Conservation (phyloP, 1,140 invertebrate species). For the Drosophila parabipectinata region DNA sequence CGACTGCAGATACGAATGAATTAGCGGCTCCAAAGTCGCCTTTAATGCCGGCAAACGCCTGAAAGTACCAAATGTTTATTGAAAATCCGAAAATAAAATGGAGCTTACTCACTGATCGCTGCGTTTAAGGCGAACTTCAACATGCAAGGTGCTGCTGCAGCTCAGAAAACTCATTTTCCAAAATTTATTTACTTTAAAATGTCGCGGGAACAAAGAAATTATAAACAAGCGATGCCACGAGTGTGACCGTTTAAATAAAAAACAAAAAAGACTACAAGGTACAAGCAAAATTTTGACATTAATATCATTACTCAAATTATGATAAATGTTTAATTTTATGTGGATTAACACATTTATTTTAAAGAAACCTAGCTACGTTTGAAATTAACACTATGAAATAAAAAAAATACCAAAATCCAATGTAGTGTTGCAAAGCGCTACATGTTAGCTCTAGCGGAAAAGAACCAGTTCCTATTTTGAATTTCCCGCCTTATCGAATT, state of each 20-base stretch:
- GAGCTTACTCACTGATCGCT: constrained; percentile 49
- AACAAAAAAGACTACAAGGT: not conserved
- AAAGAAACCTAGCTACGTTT: too few species aligned
- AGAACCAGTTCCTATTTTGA: too few species aligned
- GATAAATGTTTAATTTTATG: too few species aligned
- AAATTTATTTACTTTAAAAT: constrained; percentile 8
- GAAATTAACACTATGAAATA: too few species aligned
- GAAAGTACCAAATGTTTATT: not conserved
- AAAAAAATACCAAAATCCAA: too few species aligned
- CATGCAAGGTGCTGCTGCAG: constrained; percentile 53
- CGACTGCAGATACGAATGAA: constrained; percentile 28
- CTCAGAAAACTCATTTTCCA: constrained; percentile 63
- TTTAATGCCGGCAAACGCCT: constrained; percentile 41
- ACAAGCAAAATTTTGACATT: too few species aligned
- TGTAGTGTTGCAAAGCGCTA: too few species aligned
- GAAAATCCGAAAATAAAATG: not conserved
- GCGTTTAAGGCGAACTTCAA: constrained; percentile 63
- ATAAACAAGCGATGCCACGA: constrained; percentile 12
- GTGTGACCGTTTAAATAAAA: not conserved
- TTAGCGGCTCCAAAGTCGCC: constrained; percentile 17
- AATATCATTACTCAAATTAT: too few species aligned
- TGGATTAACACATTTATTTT: too few species aligned
- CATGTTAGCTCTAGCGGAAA: too few species aligned
- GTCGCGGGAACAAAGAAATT: constrained; percentile 41
- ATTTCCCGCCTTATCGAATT: too few species aligned